phyloP scores from a whole-genome alignment of 2,113 vertebrate species.

The Lampris megalopsis region DNA sequence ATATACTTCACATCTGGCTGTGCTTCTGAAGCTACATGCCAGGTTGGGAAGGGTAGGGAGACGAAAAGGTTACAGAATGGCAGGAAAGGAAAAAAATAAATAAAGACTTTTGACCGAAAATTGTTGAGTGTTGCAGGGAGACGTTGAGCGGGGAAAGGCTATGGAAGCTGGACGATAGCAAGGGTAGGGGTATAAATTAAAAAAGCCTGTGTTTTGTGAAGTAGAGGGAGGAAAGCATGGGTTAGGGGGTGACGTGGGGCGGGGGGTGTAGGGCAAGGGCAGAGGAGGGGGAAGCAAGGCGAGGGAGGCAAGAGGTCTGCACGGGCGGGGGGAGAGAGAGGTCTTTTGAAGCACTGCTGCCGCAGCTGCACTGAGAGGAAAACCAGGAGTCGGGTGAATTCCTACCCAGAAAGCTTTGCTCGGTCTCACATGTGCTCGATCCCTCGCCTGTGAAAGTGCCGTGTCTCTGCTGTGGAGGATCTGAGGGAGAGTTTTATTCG shows the following conservation, averaged over 20 bases:
- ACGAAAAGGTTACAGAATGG: constrained; percentile 52
- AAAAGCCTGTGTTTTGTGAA: constrained; percentile 22
- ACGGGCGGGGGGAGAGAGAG: constrained; percentile 22
- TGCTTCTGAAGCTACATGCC: constrained; percentile 57
- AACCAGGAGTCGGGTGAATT: constrained; percentile 43
- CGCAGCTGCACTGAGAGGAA: constrained; percentile 74
- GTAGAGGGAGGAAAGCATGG: constrained; percentile 16
- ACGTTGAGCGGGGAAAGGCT: not conserved
- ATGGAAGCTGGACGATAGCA: constrained; percentile 31
- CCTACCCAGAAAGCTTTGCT: constrained; percentile 42
- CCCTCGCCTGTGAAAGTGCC: constrained; percentile 23
- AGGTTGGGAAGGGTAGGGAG: constrained; percentile 36
- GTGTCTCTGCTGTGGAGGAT: constrained; percentile 52
- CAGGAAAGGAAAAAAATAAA: constrained; percentile 60
- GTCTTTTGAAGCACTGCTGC: constrained; percentile 75
- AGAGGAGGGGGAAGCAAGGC: constrained; percentile 32
- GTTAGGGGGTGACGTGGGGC: constrained; percentile 36
- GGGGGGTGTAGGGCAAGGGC: constrained; percentile 20
- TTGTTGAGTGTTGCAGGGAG: constrained; percentile 38
- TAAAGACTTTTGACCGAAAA: constrained; percentile 55
- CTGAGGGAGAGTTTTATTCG: constrained; percentile 60
- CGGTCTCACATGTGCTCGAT: constrained; percentile 38
- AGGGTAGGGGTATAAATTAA: constrained; percentile 47
- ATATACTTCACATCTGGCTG: constrained; percentile 78
- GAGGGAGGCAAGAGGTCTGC: constrained; percentile 32